phyloP scores from a whole-genome alignment of 2,888 invertebrate genomes.

The Drosophila villosipedis region DNA sequence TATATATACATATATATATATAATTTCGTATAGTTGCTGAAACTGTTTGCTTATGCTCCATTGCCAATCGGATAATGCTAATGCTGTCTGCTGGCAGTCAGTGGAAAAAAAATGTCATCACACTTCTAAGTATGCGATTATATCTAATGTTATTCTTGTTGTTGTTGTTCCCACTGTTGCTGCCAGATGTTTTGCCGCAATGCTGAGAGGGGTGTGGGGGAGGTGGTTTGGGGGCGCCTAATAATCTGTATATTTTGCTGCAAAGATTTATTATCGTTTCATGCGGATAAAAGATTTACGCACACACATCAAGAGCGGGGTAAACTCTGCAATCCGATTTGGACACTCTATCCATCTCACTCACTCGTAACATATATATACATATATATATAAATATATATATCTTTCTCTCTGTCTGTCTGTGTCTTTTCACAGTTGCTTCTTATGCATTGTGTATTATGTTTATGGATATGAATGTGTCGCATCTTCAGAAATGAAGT shows the following conservation, averaged over 20 bases:
- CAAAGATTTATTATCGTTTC: slow-evolving; percentile 78
- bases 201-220: neutral
- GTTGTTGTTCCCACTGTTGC: slow-evolving; percentile 21
- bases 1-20: neutral
- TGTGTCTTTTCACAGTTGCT: slow-evolving; percentile 44
- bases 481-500: slow-evolving; percentile 69
- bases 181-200: slow-evolving; percentile 76
- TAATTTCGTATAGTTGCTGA: slow-evolving; percentile 14
- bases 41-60: slow-evolving; percentile 44
- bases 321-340: slow-evolving; percentile 29
- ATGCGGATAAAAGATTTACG: slow-evolving; percentile 81
- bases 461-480: slow-evolving; percentile 58
- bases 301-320: slow-evolving; percentile 63
- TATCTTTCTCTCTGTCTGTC: slow-evolving; percentile 16
- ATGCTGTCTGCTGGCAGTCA: slow-evolving; percentile 43
- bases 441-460: slow-evolving; percentile 47
- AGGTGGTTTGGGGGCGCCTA: slow-evolving; percentile 53
- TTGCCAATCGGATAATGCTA: slow-evolving; percentile 58
- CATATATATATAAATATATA: neutral
- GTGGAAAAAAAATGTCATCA: slow-evolving; percentile 47
- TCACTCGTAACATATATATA: neutral
- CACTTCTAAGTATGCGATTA: slow-evolving; percentile 52
- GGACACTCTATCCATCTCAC: slow-evolving; percentile 15
- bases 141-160: slow-evolving; percentile 29
- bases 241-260: slow-evolving; percentile 78